phyloP scores from a whole-genome alignment of 2,113 vertebrate genomes.

The Terrapene triunguis region DNA sequence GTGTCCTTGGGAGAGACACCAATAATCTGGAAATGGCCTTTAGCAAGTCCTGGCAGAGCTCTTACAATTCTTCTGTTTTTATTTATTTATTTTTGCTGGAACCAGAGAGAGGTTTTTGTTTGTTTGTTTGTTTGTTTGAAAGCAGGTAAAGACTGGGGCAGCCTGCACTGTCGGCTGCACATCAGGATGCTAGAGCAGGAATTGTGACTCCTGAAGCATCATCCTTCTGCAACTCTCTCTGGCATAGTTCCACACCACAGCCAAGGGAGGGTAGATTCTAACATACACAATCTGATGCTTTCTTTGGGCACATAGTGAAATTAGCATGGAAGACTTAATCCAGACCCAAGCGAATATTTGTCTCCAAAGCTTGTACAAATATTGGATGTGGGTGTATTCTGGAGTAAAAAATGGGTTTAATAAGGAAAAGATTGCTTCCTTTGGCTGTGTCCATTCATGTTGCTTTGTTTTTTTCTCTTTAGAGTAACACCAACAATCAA shows the following conservation, averaged over 20 bases:
- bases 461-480: conserved; percentile 8
- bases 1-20: background rate
- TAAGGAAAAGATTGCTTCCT: background rate
- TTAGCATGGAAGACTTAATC: conserved; percentile 43
- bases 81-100: background rate
- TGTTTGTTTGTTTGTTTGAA: background rate
- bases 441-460: background rate
- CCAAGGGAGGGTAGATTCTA: background rate
- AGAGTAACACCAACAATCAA: background rate
- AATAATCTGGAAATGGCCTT: background rate
- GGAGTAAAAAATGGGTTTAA: background rate
- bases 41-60: background rate
- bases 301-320: conserved; percentile 54
- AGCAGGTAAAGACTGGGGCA: fast-evolving
- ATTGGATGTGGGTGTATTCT: background rate
- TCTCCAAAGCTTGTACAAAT: background rate
- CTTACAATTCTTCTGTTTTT: background rate
- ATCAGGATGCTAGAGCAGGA: background rate
- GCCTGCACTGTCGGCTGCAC: fast-evolving
- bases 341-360: background rate
- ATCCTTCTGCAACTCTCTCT: background rate
- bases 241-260: background rate
- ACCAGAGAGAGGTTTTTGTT: background rate
- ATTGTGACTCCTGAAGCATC: background rate
- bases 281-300: conserved; percentile 1